Conservation (phyloP, 2,888 invertebrate genomes). For the Ariolimax columbianus region DNA sequence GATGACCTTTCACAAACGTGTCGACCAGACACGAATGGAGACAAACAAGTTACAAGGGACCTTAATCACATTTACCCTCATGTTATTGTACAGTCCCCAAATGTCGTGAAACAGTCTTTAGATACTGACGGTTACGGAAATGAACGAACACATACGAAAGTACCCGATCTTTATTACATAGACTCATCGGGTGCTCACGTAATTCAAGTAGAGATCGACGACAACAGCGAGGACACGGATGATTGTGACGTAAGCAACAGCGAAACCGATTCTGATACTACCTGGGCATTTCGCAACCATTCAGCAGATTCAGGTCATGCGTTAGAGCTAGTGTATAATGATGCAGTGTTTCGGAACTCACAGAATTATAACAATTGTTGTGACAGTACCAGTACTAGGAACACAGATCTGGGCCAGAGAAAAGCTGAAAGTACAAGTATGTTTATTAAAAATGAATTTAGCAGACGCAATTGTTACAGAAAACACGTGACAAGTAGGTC, state of each 20-base stretch:
- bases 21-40: not conserved
- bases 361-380: not conserved
- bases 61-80: slow-evolving; percentile 47
- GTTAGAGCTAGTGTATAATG: not conserved
- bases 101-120: not conserved
- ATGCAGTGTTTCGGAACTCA: not conserved
- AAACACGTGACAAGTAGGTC: not conserved
- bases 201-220: slow-evolving; percentile 17
- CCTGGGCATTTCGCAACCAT: too few relatives aligned
- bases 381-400: not conserved
- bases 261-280: not conserved
- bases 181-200: slow-evolving; percentile 22
- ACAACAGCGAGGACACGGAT: slow-evolving; percentile 3
- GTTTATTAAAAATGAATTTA: not conserved
- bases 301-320: not conserved
- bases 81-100: slow-evolving; percentile 31
- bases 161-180: not conserved
- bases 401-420: not conserved
- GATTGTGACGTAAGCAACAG: not conserved
- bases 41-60: not conserved
- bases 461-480: not conserved
- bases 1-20: slow-evolving; percentile 6
- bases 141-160: not conserved
- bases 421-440: not conserved
- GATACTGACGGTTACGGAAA: not conserved